Base-by-base conservation (phyloP, 1,140 invertebrate species). In the Apis laboriosa region DNA sequence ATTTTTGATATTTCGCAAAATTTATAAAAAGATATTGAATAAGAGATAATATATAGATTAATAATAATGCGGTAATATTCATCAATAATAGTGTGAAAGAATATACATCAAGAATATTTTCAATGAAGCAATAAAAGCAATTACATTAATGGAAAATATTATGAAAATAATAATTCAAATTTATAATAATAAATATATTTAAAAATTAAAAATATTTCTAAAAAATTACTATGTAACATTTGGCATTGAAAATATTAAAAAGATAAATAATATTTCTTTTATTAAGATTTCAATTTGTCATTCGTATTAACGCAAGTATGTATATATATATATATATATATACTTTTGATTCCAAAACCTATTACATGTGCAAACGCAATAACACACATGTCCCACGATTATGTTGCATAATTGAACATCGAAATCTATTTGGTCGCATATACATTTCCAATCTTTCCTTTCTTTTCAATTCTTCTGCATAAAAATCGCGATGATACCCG, bases 11-110 rank as follows among this genome's bases (percentile, higher is more conserved):
- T 85, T 72, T 60, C 49, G 77, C 17, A 43, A 24, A 12, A 15
- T 34, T n/a, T 60, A 56, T 67, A 53, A 34, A 17, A 76, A 80
- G 76, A 87, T 86, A 80, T 83, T 72, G 63, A 73, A 86, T 74
- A 53, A 73, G 63, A 79, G 87, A 86, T 86, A 88, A 88, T 71
- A 49, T n/a, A 58, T 79, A 71, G n/a, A 66, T 81, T 72, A 80
- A 80, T 86, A 88, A 84, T 68, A 83, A 77, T 66, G 67, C 75
- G 77, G 66, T 83, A 77, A 87, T 71, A 64, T 60, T 80, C 61
- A 12, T 56, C 61, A 21, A 21, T 43, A 60, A 80, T 80, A 80
- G n/a, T 21, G 63, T 28, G 17, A 63, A 77, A 77, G 61, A 43
- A 43, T 43, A 56, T 64, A 67, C 60, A 53, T 9, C 60, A 34